Conservation (phyloP, 2,888 invertebrate genomes). For the Ophraella communa region DNA sequence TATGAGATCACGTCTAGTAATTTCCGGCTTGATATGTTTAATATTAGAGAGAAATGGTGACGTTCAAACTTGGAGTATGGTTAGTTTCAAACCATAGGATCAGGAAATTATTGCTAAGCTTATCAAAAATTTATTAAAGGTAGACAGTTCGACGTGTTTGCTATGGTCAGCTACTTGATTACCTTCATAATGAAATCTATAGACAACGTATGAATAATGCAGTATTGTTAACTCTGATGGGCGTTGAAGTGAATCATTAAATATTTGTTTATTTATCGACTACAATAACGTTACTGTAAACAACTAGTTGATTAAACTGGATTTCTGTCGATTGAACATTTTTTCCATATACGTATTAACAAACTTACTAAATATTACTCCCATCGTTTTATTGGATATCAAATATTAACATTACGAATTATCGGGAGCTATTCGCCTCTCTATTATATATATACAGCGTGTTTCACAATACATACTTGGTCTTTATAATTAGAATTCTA, state of each 20-base stretch:
- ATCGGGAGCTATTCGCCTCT: too few relatives aligned
- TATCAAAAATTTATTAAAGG: constrained; percentile 28
- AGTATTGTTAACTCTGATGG: constrained; percentile 1
- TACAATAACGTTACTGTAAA: background rate
- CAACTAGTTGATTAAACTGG: background rate
- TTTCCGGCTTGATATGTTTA: constrained; percentile 51
- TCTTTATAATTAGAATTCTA: too few relatives aligned
- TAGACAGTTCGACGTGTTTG: constrained; percentile 11
- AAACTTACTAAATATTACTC: too few relatives aligned
- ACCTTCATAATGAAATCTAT: background rate
- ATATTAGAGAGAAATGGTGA: constrained; percentile 38
- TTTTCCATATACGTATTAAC: background rate
- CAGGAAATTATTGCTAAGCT: constrained; percentile 32
- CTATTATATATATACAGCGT: too few relatives aligned
- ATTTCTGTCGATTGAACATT: background rate
- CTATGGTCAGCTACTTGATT: constrained; percentile 13
- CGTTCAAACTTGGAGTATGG: constrained; percentile 15
- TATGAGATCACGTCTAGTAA: constrained; percentile 50
- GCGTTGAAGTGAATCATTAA: background rate
- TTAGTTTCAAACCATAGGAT: constrained; percentile 6
- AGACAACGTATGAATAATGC: background rate
- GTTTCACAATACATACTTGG: too few relatives aligned
- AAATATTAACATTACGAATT: too few relatives aligned
- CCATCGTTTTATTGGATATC: too few relatives aligned
- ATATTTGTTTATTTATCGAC: background rate